Evolutionary conservation across 1,140 invertebrate species (phyloP), one percentile per base, ranked within the genome.

Genomic region (Rhagoletis zephyria): DNA sequence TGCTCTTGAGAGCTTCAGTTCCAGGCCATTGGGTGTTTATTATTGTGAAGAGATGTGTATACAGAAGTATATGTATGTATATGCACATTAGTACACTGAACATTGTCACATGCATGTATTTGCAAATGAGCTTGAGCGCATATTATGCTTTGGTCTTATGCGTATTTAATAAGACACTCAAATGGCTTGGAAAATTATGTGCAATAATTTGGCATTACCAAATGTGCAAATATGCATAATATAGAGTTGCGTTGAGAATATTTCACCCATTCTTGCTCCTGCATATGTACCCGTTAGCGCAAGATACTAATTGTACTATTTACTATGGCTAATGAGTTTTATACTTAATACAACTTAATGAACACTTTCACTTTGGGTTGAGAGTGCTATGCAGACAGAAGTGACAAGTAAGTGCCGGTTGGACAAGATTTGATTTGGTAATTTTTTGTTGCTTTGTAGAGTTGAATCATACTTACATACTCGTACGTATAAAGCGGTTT

Each of bases 121-220:
- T 63, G 61, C 61, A 4, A 16, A 63, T 63, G 61, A 16, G 61
- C 7, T 14, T 9, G 61, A 63, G 61, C 30, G 30, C 30, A 30
- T 63, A n/a, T 63, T 63, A 63, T 63, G 74, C 19, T 59, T 81
- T 16, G 14, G 2, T 10, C 48, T 81, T 81, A 81, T 81, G 51
- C 48, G 5, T 42, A 56, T 81, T 56, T 56, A 81, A 81, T 81
- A 81, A 56, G 74, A 81, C 56, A 12, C 56, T 51, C 48, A 81
- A 81, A 81, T 56, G 48, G 74, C 74, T 16, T 81, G 74, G 74
- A 81, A 81, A 81, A 81, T 56, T 51, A 81, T 81, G 14, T 81
- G 74, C 74, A 77, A 77, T 77, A 77, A 77, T 77, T 51, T 51
- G 45, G 48, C 14, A 77, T 77, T 77, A 51, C 1, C 61, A 16